These are phyloP conservation scores for Hyperopisus bebe DNA, from an alignment of 2,113 vertebrate species.

Conservation along the genomic window DNA sequence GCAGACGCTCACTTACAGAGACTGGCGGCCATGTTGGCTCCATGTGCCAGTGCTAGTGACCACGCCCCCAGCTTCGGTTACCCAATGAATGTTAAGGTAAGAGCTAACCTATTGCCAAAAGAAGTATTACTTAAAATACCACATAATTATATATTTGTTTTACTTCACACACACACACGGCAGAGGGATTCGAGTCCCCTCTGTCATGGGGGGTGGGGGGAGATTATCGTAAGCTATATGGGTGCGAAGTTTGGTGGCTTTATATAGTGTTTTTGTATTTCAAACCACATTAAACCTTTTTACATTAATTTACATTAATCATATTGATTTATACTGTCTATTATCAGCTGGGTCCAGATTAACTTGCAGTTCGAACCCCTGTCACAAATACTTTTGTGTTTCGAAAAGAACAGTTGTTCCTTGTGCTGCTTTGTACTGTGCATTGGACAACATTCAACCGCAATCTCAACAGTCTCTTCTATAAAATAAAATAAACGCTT, in stretches of 20 bases:
- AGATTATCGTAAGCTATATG: neutral
- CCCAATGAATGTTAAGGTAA: conserved; percentile 82
- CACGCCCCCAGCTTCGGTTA: conserved; percentile 92
- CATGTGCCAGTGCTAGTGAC: conserved; percentile 91
- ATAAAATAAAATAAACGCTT: neutral
- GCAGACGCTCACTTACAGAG: conserved; percentile 89
- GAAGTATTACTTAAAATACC: neutral
- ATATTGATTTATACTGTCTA: neutral
- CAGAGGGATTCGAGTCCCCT: too few species aligned
- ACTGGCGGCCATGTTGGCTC: conserved; percentile 84
- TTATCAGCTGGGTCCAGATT: neutral
- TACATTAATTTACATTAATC: neutral
- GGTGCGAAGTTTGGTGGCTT: neutral
- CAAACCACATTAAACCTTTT: neutral
- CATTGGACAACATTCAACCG: neutral
- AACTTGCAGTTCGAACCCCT: neutral
- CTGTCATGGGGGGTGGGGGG: too few species aligned
- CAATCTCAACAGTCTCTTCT: neutral
- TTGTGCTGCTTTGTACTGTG: neutral
- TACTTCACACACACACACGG: neutral
- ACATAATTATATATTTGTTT: neutral
- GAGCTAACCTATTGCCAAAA: conserved; percentile 5
- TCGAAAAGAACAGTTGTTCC: neutral
- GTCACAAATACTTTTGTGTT: neutral
- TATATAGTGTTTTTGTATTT: neutral